Percentiles rank a stretch among this genome's conserved stretches.
Conservation (phyloP, 2,888 invertebrate species). For the Zele albiditarsus region DNA sequence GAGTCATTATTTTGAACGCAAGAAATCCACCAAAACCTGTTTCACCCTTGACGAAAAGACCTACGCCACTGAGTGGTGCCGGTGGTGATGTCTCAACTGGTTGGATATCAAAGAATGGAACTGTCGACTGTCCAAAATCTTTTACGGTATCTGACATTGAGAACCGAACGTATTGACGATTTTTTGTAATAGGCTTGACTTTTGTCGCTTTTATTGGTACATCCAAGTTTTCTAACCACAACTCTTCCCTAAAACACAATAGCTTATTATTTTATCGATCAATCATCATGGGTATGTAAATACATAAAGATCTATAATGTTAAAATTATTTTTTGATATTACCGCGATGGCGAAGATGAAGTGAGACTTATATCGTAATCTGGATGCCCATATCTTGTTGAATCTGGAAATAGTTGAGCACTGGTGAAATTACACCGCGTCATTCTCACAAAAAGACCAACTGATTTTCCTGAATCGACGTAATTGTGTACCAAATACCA, state of each 20-base stretch:
- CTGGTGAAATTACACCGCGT: neutral
- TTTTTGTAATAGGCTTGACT: neutral
- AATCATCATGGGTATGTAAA: neutral
- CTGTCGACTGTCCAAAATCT: neutral
- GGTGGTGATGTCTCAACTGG: neutral
- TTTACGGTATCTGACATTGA: neutral
- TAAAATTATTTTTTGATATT: too few species aligned
- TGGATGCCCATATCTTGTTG: neutral
- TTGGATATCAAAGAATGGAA: neutral
- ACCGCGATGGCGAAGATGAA: too few species aligned
- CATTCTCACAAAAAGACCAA: neutral
- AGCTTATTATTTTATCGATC: neutral
- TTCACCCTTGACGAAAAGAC: slow-evolving; percentile 55
- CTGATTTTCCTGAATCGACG: neutral
- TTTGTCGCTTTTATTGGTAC: neutral
- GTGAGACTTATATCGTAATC: too few species aligned
- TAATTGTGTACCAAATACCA: neutral
- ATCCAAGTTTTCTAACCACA: neutral
- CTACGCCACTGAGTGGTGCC: neutral
- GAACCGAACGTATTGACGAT: neutral
- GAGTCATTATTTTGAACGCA: neutral
- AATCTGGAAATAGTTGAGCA: neutral
- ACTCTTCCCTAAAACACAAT: neutral
- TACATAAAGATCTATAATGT: too few species aligned
- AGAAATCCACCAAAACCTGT: neutral